These are phyloP conservation scores for Mola mola DNA, from an alignment of 2,113 vertebrate species.

Conservation along the genomic window DNA sequence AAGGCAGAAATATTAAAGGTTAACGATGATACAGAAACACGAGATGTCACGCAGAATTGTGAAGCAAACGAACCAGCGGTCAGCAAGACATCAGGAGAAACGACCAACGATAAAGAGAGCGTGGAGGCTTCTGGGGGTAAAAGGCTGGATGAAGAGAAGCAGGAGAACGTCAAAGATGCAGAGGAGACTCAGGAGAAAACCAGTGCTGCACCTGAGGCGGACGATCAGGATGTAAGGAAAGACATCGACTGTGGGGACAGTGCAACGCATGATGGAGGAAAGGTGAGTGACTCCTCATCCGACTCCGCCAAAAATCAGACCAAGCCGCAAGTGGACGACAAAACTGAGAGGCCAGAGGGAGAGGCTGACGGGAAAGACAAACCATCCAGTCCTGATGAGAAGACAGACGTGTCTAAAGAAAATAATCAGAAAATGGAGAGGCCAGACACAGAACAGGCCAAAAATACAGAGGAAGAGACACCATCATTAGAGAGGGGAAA, in stretches of 20 bases:
- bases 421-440: conserved; percentile 1
- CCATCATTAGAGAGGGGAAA: conserved; percentile 8
- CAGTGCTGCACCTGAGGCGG: neutral
- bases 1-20: conserved; percentile 21
- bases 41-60: neutral
- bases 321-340: conserved; percentile 13
- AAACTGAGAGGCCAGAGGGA: neutral
- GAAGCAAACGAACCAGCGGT: neutral
- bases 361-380: conserved; percentile 2
- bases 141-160: neutral
- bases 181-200: neutral
- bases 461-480: neutral
- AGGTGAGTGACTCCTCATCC: neutral
- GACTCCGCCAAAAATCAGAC: too few relatives aligned
- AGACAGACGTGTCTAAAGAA: neutral
- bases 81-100: conserved; percentile 23
- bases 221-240: neutral
- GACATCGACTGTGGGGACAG: conserved; percentile 24
- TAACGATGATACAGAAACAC: neutral
- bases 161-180: neutral
- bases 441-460: neutral
- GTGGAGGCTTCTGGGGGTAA: neutral
- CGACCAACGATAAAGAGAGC: neutral
- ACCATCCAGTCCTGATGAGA: neutral
- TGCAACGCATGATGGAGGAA: neutral